Base-by-base conservation (phyloP, 2,113 vertebrate genomes). In the Cyprinodon tularosa region DNA sequence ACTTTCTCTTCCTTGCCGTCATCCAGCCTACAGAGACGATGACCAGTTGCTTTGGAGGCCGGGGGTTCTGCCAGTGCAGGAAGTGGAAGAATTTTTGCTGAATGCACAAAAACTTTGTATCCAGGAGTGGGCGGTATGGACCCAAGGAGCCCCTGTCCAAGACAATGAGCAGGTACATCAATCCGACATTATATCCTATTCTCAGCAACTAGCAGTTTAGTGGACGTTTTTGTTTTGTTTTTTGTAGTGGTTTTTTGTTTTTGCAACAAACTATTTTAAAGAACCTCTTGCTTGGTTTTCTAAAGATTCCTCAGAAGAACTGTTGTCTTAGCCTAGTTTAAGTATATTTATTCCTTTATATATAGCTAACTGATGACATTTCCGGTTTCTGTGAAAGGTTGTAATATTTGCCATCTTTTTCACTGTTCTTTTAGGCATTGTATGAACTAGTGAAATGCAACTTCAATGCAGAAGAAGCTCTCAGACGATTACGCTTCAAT, bases 21-120 rank as follows among this genome's bases (percentile, higher is more conserved):
- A 38, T 81, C 29, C 83, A 99, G 98, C 92, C 75, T 95, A 95
- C 57, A 96, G 96, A 83, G 94, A 93, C 0, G 96, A 96, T 44
- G 98, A 99, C 92, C 98, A 98, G 94, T 83, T 98, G 84, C 93
- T 99, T 36, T 99, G 98, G 98, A 95, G 91, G 69, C 97, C 98
- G 0, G 95, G 76, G 15, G 81, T 96, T 70, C 93, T 99, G 11
- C 93, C 96, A 0, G 91, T 94, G 80, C 90, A 89, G n/a, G 95
- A 96, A 64, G 96, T 98, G 60, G 96, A 98, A 59, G 95, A 95
- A 63, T 99, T 97, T 84, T 93, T 99, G 29, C 94, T 95, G 80
- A 91, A 94, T 0, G 96, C 95, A 0, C 94, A 95, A 75, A 96
- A 91, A 78, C 90, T 93, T 20, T 76, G 85, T 22, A 91, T 91